Percentiles rank a stretch among this genome's conserved stretches.
These are phyloP conservation scores for Shargacucullia verbasci DNA, from an alignment of 2,888 invertebrate species.

Conservation along the genomic window DNA sequence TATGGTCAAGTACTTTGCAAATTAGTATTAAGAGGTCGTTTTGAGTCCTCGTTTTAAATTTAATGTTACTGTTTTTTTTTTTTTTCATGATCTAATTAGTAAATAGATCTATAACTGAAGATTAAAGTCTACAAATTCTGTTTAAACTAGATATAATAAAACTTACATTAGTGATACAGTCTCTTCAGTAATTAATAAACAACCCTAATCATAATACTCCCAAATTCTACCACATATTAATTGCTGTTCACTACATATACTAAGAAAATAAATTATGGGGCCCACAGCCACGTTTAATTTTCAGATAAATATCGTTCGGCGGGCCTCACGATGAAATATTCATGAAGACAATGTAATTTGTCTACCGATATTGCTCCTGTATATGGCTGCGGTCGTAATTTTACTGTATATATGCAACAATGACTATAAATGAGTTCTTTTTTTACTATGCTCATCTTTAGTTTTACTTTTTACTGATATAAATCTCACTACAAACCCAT, in stretches of 20 bases:
- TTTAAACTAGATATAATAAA: too few species aligned
- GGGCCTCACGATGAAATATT: constrained; percentile 72
- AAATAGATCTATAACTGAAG: too few species aligned
- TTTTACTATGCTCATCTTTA: too few species aligned
- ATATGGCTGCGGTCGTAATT: constrained; percentile 52
- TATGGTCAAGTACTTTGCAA: too few species aligned
- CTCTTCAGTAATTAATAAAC: background rate
- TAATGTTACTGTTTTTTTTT: too few species aligned
- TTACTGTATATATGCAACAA: constrained; percentile 41
- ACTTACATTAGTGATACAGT: background rate
- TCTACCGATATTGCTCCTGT: constrained; percentile 72
- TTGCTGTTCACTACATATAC: background rate
- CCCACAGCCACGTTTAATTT: constrained; percentile 68
- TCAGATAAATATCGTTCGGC: constrained; percentile 67
- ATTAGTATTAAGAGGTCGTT: too few species aligned
- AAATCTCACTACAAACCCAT: too few species aligned
- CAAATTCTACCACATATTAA: background rate
- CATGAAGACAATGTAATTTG: constrained; percentile 80
- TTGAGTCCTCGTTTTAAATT: too few species aligned
- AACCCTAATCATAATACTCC: background rate
- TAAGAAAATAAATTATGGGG: constrained; percentile 31
- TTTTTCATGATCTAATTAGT: too few species aligned
- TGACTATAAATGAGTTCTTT: too few species aligned
- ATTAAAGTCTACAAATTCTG: too few species aligned
- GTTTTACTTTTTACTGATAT: too few species aligned